A percentile compares a stretch with the other conserved stretches of the same genome.
These are phyloP conservation scores for Anguilla marmorata DNA, from an alignment of 2,797 vertebrate genomes.

Conservation along the genomic window DNA sequence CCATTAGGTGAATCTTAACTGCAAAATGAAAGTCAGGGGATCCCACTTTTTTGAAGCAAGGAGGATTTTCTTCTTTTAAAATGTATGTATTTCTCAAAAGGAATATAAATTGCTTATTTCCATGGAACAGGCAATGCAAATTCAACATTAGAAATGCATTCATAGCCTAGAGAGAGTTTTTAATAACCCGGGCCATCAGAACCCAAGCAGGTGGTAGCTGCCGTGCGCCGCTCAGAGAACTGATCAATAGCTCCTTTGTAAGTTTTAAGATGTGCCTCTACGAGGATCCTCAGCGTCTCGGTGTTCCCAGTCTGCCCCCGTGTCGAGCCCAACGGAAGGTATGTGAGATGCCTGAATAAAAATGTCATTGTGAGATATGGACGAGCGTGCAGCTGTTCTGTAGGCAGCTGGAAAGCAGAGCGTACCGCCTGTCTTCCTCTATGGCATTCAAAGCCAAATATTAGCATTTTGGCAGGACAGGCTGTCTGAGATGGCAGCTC, in stretches of 20 bases:
- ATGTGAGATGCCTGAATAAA: constrained; percentile 32
- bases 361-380: constrained; percentile 35
- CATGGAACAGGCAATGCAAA: neutral
- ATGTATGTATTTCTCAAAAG: constrained; percentile 23
- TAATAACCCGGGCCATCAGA: neutral
- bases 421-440: constrained; percentile 48
- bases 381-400: constrained; percentile 32
- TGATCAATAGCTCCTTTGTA: constrained; percentile 12
- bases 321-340: constrained; percentile 25
- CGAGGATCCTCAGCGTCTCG: constrained; percentile 16
- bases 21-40: constrained; percentile 33
- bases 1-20: constrained; percentile 32
- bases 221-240: neutral
- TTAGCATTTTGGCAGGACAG: constrained; percentile 56
- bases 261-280: constrained; percentile 26
- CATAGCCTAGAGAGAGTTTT: constrained; percentile 10
- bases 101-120: constrained; percentile 28
- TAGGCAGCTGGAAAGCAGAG: constrained; percentile 41
- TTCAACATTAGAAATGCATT: constrained; percentile 2
- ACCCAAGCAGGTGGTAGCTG: constrained; percentile 6
- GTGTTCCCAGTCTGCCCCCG: constrained; percentile 29
- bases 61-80: constrained; percentile 25
- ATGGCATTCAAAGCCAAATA: constrained; percentile 56
- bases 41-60: constrained; percentile 22
- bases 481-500: constrained; percentile 58